Evolutionary conservation across 2,888 invertebrate species (phyloP), one percentile per base, ranked within the genome.

Genomic region (Lepidochrysops patricia): DNA sequence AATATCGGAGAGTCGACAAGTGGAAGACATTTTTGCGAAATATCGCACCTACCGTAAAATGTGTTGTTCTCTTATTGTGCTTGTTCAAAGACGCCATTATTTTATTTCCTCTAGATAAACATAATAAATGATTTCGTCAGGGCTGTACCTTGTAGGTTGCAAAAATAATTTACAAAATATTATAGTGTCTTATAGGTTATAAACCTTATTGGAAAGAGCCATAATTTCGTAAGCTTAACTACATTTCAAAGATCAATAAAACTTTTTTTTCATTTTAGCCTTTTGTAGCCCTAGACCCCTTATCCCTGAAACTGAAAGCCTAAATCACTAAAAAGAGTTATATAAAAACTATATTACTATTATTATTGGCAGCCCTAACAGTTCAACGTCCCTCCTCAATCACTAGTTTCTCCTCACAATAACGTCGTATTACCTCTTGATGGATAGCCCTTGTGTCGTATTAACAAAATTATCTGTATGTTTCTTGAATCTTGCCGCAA

Each of bases 361-460:
- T 29, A 29, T 7, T 9, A 26, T 29, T 23, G 32, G 34, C 48
- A 25, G 15, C 54, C 61, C 54, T 54, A 19, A 32, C 54, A 13
- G 29, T 15, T 50, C 15, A 54, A 32, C 35, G 34, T 29, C 57
- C 19, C 34, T 61, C 56, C 58, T 61, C 60, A 59, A 59, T 63
- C 62, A 59, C 43, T 57, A 57, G 57, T 57, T 57, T 57, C 48
- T 32, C 25, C 26, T 34, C 54, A 54, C 54, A 54, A 56, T 58
- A 29, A 57, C 37, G 37, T n/a, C 57, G 57, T 64, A 57, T 58
- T 65, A 64, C 58, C 57, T 25, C 43, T 61, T 65, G 60, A 60
- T 37, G 58, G 61, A 62, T 63, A 37, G 57, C 58, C 13, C 29
- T 50, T 58, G 57, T 50, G 57, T 26, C 37, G 37, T 29, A 34